A percentile compares a stretch with the other conserved stretches of the same genome.
phyloP scores from a whole-genome alignment of 1,140 invertebrate genomes.

The Drosophila grimshawi region DNA sequence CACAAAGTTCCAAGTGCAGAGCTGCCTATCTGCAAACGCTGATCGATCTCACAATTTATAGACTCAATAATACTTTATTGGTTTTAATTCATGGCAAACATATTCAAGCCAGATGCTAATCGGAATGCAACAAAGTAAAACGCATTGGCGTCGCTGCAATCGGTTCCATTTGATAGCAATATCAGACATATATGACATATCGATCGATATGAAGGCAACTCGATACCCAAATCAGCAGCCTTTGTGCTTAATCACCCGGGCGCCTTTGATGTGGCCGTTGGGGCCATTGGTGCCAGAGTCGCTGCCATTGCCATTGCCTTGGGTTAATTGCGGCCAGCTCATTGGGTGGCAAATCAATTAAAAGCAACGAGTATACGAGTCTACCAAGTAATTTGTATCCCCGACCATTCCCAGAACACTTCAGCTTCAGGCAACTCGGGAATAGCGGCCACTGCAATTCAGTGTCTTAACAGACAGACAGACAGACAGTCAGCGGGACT shows the following conservation, averaged over 20 bases:
- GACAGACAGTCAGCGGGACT: slow-evolving; percentile 7
- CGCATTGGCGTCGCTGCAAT: slow-evolving; percentile 39
- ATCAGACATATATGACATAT: slow-evolving; percentile 52
- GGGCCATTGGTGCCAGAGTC: slow-evolving; percentile 51
- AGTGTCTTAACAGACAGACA: neutral
- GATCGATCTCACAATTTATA: slow-evolving; percentile 59
- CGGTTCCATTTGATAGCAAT: slow-evolving; percentile 36
- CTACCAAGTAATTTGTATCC: slow-evolving; percentile 23
- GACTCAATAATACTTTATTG: slow-evolving; percentile 70
- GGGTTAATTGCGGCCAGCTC: slow-evolving; percentile 78
- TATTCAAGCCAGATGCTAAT: slow-evolving; percentile 66
- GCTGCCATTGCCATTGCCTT: slow-evolving; percentile 30
- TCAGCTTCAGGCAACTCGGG: neutral
- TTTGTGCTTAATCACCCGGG: slow-evolving; percentile 75
- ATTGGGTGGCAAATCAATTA: slow-evolving; percentile 82
- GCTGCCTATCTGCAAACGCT: slow-evolving; percentile 17
- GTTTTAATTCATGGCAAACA: slow-evolving; percentile 70
- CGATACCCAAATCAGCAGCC: slow-evolving; percentile 68
- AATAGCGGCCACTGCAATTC: slow-evolving; percentile 4
- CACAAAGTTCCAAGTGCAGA: slow-evolving; percentile 2
- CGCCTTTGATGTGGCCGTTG: slow-evolving; percentile 61
- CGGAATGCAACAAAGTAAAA: slow-evolving; percentile 57
- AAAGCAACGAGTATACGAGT: slow-evolving; percentile 25
- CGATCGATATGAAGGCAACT: slow-evolving; percentile 41
- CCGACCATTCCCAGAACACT: slow-evolving; percentile 42